phyloP scores from a whole-genome alignment of 2,888 invertebrate genomes.

The Cephus rjabovi region DNA sequence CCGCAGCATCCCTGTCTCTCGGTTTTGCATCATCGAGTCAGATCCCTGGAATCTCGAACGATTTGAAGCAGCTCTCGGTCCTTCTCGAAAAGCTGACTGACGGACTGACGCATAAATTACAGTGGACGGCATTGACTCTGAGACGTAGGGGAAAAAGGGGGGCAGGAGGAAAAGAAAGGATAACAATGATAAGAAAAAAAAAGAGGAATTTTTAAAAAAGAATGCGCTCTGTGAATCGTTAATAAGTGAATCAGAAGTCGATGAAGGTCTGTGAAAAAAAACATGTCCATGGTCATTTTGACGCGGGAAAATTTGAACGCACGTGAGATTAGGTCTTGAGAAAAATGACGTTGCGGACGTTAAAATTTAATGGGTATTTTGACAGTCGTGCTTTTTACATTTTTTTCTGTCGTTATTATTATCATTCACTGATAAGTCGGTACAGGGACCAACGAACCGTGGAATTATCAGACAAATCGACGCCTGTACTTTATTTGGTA shows the following conservation, averaged over 20 bases:
- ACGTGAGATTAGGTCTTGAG: background rate
- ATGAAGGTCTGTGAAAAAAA: background rate
- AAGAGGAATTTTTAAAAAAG: no score
- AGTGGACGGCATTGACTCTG: background rate
- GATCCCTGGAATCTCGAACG: background rate
- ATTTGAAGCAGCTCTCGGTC: background rate
- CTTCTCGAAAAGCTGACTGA: background rate
- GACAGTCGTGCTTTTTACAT: background rate
- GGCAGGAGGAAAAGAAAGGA: background rate
- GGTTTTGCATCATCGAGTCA: constrained; percentile 1
- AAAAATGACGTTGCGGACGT: background rate
- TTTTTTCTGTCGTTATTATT: background rate
- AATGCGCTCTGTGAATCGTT: background rate
- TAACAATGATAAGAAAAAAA: background rate
- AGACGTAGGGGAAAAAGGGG: background rate
- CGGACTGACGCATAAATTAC: constrained; percentile 4
- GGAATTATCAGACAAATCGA: background rate
- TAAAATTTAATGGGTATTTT: background rate
- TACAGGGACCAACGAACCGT: background rate
- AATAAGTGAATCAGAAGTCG: background rate
- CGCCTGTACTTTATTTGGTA: background rate
- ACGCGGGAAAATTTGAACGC: background rate
- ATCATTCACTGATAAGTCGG: background rate
- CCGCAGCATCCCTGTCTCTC: background rate
- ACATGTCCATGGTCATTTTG: background rate